Conservation (phyloP, 1,140 invertebrate species). For the Drosophila arizonae region DNA sequence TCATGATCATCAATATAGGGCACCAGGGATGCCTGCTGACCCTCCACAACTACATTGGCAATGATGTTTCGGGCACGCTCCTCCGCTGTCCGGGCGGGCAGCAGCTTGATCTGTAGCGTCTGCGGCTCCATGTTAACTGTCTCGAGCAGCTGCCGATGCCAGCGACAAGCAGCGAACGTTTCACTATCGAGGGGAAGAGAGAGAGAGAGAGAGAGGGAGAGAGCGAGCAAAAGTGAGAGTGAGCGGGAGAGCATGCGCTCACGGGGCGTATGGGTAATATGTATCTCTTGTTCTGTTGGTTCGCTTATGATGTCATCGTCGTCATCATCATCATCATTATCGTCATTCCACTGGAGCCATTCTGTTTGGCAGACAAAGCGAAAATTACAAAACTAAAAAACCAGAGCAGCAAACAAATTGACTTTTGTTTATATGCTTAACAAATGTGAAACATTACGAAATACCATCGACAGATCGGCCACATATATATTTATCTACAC, state of each 20-base stretch:
- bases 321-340: no score
- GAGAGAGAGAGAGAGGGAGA: neutral
- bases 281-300: neutral
- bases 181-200: neutral
- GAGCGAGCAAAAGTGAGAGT: neutral
- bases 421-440: conserved; percentile 30
- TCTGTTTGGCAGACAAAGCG: conserved; percentile 22
- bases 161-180: neutral
- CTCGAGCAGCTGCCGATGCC: neutral
- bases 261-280: conserved; percentile 28
- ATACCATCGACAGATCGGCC: conserved; percentile 1
- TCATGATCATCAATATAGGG: conserved; percentile 73
- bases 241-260: neutral
- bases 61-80: conserved; percentile 72
- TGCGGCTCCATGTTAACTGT: conserved; percentile 69
- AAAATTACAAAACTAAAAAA: conserved; percentile 11
- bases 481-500: neutral
- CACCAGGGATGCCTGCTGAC: conserved; percentile 44
- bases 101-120: conserved; percentile 67
- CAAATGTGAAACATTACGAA: conserved; percentile 32
- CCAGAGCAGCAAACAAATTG: conserved; percentile 38
- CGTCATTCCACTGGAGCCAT: conserved; percentile 14
- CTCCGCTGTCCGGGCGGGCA: conserved; percentile 68
- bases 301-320: conserved; percentile 41
- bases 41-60: conserved; percentile 74